Percentiles rank a stretch among this genome's conserved stretches.
Evolutionary conservation across 2,797 vertebrate genomes (phyloP).

Genomic region (Erithacus rubecula): DNA sequence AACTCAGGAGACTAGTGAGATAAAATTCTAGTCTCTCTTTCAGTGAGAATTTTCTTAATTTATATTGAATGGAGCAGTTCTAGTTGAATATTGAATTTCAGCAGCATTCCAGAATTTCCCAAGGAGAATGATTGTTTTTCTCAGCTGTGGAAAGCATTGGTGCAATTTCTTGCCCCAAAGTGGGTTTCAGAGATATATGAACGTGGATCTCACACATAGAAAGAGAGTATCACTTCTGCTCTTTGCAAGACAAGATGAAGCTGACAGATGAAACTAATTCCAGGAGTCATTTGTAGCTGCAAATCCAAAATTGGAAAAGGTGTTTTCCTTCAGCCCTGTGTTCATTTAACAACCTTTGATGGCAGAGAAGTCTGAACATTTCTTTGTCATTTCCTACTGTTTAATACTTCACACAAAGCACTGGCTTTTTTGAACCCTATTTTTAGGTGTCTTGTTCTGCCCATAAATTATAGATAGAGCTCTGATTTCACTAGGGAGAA

Average conservation of each 20-base stretch:
- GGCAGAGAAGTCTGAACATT: slow-evolving; percentile 21
- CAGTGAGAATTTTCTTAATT: neutral
- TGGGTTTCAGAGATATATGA: neutral
- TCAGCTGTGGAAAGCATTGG: neutral
- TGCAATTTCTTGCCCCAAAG: neutral
- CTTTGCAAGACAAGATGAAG: slow-evolving; percentile 16
- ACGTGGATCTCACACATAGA: neutral
- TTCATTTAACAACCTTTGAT: neutral
- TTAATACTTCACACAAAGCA: slow-evolving; percentile 43
- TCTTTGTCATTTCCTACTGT: slow-evolving; percentile 32
- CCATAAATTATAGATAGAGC: slow-evolving; percentile 3
- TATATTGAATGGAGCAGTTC: neutral
- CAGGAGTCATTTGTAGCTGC: slow-evolving; percentile 24
- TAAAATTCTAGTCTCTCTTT: neutral
- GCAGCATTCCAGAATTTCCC: neutral
- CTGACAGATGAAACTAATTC: slow-evolving; percentile 44
- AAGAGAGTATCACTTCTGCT: neutral
- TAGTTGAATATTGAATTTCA: neutral
- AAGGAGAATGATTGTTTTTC: neutral
- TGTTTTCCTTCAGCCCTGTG: neutral
- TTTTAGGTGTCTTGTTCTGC: slow-evolving; percentile 30
- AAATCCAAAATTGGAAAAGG: slow-evolving; percentile 10
- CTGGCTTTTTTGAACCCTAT: slow-evolving; percentile 33
- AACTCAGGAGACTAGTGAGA: neutral
- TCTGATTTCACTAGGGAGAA: slow-evolving; percentile 4